These are phyloP conservation scores for Sipunculus nudus DNA, from an alignment of 2,888 invertebrate species.

Conservation along the genomic window DNA sequence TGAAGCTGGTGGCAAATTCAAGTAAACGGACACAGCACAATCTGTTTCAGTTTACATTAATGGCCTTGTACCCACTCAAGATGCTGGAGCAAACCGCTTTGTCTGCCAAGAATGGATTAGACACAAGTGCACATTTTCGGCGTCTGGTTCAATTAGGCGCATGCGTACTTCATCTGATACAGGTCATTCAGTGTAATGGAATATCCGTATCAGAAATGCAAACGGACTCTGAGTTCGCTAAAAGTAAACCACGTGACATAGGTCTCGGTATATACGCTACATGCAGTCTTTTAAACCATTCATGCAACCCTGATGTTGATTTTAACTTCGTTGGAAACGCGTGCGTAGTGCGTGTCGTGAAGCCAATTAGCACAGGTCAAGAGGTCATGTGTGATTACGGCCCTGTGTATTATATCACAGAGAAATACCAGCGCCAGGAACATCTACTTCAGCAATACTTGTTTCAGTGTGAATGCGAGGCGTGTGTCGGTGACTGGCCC, in stretches of 20 bases:
- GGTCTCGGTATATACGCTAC: neutral
- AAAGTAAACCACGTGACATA: neutral
- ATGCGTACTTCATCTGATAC: neutral
- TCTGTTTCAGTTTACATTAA: too few relatives aligned
- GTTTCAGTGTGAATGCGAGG: neutral
- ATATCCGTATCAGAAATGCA: neutral
- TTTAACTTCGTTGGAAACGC: neutral
- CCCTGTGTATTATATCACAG: neutral
- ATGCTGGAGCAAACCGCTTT: too few relatives aligned
- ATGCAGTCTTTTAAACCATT: neutral
- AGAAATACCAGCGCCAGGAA: neutral
- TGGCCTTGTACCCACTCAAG: too few relatives aligned
- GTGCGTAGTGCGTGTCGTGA: neutral
- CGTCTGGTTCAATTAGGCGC: too few relatives aligned
- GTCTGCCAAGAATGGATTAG: too few relatives aligned
- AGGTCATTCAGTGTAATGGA: constrained; percentile 3
- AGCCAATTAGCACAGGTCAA: neutral
- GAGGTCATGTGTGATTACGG: constrained; percentile 2
- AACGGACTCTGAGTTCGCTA: neutral
- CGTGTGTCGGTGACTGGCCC: constrained; percentile 2
- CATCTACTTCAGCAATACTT: neutral
- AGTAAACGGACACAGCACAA: too few relatives aligned
- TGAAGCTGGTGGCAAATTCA: too few relatives aligned
- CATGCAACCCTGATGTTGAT: constrained; percentile 1
- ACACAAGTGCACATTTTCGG: too few relatives aligned